Evolutionary conservation across 2,113 vertebrate genomes (phyloP), one percentile per base, ranked within the genome.

Genomic region (Bucco capensis): DNA sequence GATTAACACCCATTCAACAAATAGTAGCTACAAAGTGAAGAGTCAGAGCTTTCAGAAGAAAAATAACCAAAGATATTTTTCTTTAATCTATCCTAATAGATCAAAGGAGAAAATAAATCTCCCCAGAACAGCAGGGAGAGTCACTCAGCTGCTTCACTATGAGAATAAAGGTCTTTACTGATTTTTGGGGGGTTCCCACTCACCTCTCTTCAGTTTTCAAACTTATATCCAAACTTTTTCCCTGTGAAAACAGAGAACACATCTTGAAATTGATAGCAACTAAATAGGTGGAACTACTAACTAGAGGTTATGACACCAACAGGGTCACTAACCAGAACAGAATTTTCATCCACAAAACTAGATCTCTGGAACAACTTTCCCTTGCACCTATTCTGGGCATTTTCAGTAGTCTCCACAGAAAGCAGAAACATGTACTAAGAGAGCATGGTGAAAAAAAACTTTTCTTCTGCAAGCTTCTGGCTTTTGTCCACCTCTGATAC

Each of bases 161-260:
- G 8, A 80, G 5, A 58, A 74, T 33, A 47, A 83, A 88, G n/a
- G 5, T 4, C 25, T 69, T 71, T 40, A 12, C 37, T 64, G 18
- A 73, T 37, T 91, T 85, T 60, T 50, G 88, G 42, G 80, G 78
- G 6, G 8, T 24, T 91, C 40, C 37, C 30, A 85, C 97, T 97
- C 71, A 98, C 98, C 97, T 97, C 77, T 97, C 88, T 92, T 98
- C 97, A 65, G 94, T 85, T 83, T 96, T 96, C 94, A 98, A 31
- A 58, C 31, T 96, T 88, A 98, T 64, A 86, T 95, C 42, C 74
- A 97, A 89, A 74, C 71, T 94, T 80, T 86, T 75, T 12, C 86
- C 96, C 98, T 98, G 86, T 50, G 27, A 97, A 96, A 77, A 96
- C 42, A 81, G 16, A 96, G 8, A 94, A 60, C 2, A 83, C 17